phyloP scores from a whole-genome alignment of 2,113 vertebrate species.

The Gracilinanus agilis region DNA sequence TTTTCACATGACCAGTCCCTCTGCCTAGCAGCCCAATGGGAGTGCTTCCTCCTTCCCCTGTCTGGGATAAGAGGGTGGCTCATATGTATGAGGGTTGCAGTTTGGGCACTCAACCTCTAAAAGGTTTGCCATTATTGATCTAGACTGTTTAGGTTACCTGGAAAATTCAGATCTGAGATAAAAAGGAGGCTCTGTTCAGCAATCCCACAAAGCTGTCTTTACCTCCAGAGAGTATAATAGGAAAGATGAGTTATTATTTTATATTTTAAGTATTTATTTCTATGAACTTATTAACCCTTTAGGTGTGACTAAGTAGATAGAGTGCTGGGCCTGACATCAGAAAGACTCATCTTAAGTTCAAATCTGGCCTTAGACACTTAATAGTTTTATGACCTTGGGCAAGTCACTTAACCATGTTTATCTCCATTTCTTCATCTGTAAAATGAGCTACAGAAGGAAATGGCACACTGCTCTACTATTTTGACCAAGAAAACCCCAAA shows the following conservation, averaged over 20 bases:
- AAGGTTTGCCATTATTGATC: neutral
- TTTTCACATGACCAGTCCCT: too few relatives aligned
- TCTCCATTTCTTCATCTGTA: neutral
- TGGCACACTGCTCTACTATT: neutral
- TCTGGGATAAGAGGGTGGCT: too few relatives aligned
- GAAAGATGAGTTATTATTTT: neutral
- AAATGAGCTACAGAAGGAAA: neutral
- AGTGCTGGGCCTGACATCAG: neutral
- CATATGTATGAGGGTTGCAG: too few relatives aligned
- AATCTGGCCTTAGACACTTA: neutral
- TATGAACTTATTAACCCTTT: neutral
- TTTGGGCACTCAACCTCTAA: too few relatives aligned
- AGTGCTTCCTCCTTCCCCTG: too few relatives aligned
- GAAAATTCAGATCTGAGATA: neutral
- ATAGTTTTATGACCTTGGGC: neutral
- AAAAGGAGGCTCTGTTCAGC: neutral
- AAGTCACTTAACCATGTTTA: neutral
- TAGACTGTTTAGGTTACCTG: neutral
- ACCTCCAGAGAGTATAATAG: neutral
- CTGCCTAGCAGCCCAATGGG: too few relatives aligned
- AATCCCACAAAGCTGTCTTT: neutral
- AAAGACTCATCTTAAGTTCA: neutral
- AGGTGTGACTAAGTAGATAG: neutral
- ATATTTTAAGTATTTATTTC: neutral
- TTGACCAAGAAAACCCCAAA: neutral